These are phyloP conservation scores for Picus viridis DNA, from an alignment of 2,797 vertebrate species.

Conservation along the genomic window DNA sequence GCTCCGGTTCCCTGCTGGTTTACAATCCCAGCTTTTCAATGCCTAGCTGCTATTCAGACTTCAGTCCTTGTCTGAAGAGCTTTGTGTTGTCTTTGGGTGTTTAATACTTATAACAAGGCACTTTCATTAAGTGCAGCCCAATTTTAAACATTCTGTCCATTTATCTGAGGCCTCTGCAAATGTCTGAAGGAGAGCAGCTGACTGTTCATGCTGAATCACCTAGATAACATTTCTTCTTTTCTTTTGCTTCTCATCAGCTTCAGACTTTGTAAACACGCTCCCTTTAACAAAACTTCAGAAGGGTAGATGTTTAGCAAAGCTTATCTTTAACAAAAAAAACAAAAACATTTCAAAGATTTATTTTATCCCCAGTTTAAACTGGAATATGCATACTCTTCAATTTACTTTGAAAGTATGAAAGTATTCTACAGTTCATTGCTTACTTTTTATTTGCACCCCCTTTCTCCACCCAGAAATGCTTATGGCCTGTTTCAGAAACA, in stretches of 20 bases:
- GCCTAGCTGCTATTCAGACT: slow-evolving; percentile 19
- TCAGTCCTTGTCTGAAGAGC: slow-evolving; percentile 51
- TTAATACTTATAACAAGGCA: slow-evolving; percentile 52
- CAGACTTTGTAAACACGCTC: slow-evolving; percentile 46
- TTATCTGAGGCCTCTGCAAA: slow-evolving; percentile 50
- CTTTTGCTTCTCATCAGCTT: slow-evolving; percentile 58
- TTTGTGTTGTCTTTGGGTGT: slow-evolving; percentile 56
- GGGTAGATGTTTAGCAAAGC: slow-evolving; percentile 35
- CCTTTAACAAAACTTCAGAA: slow-evolving; percentile 28
- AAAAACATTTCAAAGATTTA: slow-evolving; percentile 59
- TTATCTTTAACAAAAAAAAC: not conserved
- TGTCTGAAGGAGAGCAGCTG: slow-evolving; percentile 51
- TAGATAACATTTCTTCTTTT: slow-evolving; percentile 67
- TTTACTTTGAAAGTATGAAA: slow-evolving; percentile 60
- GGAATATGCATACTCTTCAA: slow-evolving; percentile 29
- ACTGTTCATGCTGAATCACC: slow-evolving; percentile 32
- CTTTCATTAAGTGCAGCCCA: slow-evolving; percentile 55
- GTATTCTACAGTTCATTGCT: slow-evolving; percentile 61
- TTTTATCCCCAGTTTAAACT: slow-evolving; percentile 65
- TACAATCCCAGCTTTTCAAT: slow-evolving; percentile 38
- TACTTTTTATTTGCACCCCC: not conserved
- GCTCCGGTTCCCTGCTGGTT: slow-evolving; percentile 42
- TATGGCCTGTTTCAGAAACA: slow-evolving; percentile 48
- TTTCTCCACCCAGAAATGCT: slow-evolving; percentile 16
- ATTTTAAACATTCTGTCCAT: slow-evolving; percentile 60